Base-by-base conservation (phyloP, 2,888 invertebrate genomes). In the Busseola fusca region DNA sequence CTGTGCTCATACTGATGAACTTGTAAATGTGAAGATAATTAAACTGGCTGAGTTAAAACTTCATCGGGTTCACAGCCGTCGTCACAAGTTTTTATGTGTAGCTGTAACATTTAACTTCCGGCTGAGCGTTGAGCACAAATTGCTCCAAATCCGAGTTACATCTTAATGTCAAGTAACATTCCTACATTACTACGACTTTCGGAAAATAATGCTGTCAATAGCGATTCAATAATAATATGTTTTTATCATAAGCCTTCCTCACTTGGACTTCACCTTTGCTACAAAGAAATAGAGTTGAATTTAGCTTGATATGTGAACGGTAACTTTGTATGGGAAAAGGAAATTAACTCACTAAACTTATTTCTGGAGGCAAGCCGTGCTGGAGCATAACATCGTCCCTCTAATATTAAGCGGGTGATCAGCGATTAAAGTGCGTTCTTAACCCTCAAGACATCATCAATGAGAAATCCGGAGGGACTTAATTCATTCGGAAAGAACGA, bases 301-400 rank as follows among this genome's bases (percentile, higher is more conserved):
- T 60, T 78, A 56, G 64, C 57, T 54, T 75, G 63, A 67, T 45
- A 56, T 21, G 21, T 66, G 25, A 25, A 58, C 52, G 40, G 59
- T 66, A 76, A 72, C 65, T 76, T 75, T 82, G 82, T 75, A 63
- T 69, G 52, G 72, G 75, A 65, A 74, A 74, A 84, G 88, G 87
- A 89, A 90, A 90, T 90, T 87, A 88, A 90, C 89, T 90, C 86
- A 86, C 83, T 85, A 78, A 87, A 87, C 81, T 89, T 87, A 88
- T 88, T 86, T 87, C 74, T 79, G 80, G 77, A 85, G 81, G 85
- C 86, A 74, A 79, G 84, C 78, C 88, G 87, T 86, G 87, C 84
- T 78, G 72, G 76, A 78, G 87, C 89, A 87, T 86, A 87, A 87
- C 83, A 79, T 76, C 77, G 78, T 78, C 80, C 81, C 72, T 81